Evolutionary conservation across 2,113 vertebrate genomes (phyloP).

Genomic region (Carlito syrichta): DNA sequence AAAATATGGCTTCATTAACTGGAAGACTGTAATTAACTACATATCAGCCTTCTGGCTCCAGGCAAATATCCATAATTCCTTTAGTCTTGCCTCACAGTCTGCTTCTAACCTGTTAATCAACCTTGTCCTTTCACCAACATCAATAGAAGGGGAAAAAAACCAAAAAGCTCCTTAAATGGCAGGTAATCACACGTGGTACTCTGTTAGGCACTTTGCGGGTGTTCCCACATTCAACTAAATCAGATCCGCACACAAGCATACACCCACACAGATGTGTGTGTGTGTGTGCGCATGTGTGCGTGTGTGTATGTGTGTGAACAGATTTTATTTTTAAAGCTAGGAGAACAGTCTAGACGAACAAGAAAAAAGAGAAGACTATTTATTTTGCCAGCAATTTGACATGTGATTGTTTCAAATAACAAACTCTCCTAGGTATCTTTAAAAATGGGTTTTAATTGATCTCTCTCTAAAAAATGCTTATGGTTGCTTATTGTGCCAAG

Average conservation of each 20-base stretch:
- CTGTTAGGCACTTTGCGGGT: background rate
- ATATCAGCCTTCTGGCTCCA: constrained; percentile 70
- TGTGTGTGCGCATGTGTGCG: background rate
- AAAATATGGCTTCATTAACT: constrained; percentile 78
- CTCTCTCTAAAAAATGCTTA: background rate
- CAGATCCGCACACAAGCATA: background rate
- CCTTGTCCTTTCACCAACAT: constrained; percentile 34
- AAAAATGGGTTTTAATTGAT: background rate
- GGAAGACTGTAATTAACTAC: constrained; percentile 73
- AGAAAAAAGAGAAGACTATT: background rate
- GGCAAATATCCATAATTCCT: constrained; percentile 71
- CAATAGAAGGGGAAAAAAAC: background rate
- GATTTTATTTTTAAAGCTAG: background rate
- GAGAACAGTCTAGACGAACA: background rate
- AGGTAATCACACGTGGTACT: background rate
- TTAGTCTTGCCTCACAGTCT: constrained; percentile 61
- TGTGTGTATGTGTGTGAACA: background rate
- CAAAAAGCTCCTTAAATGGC: constrained; percentile 14
- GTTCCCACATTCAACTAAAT: background rate
- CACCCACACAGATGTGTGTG: too few species aligned
- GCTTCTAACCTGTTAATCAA: constrained; percentile 64
- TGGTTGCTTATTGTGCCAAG: background rate
- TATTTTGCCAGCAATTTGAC: background rate
- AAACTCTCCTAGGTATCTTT: background rate
- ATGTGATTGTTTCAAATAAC: background rate